Conservation (phyloP, 2,797 vertebrate genomes). For the Ctenopoma multispine region DNA sequence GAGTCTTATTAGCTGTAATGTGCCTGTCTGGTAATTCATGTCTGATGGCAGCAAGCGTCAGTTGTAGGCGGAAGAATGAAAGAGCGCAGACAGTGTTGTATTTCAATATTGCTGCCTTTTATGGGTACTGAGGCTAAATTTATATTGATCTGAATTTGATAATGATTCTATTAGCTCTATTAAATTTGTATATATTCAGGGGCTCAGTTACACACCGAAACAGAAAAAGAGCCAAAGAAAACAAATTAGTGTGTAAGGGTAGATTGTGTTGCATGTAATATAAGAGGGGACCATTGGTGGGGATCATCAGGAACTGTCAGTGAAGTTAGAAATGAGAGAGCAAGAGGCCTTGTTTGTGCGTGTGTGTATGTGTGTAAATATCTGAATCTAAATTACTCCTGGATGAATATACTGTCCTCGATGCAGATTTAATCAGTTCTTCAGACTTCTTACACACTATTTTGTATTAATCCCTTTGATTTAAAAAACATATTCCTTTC, state of each 20-base stretch:
- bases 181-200: slow-evolving; percentile 87
- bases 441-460: slow-evolving; percentile 1
- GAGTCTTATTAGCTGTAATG: slow-evolving; percentile 84
- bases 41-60: slow-evolving; percentile 80
- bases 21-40: slow-evolving; percentile 81
- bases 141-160: slow-evolving; percentile 90
- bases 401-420: slow-evolving; percentile 33
- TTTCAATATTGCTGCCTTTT: slow-evolving; percentile 87
- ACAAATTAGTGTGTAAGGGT: slow-evolving; percentile 86
- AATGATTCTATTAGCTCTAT: slow-evolving; percentile 90
- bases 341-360: slow-evolving; percentile 62
- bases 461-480: not conserved
- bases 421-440: slow-evolving; percentile 38
- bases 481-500: not conserved
- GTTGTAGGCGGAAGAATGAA: slow-evolving; percentile 79
- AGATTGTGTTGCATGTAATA: slow-evolving; percentile 88
- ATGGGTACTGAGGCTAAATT: slow-evolving; percentile 83
- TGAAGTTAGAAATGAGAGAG: slow-evolving; percentile 75
- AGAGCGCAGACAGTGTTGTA: slow-evolving; percentile 82
- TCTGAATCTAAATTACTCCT: slow-evolving; percentile 27
- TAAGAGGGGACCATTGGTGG: slow-evolving; percentile 78
- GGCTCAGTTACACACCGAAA: slow-evolving; percentile 81
- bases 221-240: slow-evolving; percentile 82
- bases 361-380: slow-evolving; percentile 51
- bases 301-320: slow-evolving; percentile 80